Conservation (phyloP, 2,113 vertebrate species). For the Leucopsar rothschildi region DNA sequence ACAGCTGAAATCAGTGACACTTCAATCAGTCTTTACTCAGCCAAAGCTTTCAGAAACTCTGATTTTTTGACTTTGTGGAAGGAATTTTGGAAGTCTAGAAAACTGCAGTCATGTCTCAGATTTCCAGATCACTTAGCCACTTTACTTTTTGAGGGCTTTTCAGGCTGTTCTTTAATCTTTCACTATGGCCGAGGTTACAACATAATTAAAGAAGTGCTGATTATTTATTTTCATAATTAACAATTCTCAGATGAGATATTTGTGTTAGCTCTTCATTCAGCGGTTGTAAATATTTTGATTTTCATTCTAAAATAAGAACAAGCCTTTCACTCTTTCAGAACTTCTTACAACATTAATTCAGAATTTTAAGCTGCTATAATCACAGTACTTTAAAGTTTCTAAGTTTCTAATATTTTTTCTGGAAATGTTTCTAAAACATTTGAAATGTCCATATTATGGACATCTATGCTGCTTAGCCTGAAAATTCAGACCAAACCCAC, state of each 20-base stretch:
- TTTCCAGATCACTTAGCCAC: background rate
- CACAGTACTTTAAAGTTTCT: background rate
- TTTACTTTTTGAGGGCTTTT: background rate
- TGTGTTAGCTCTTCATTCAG: background rate
- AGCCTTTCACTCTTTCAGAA: background rate
- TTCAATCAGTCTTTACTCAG: conserved; percentile 56
- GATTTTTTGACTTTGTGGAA: background rate
- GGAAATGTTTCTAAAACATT: background rate
- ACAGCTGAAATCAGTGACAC: conserved; percentile 62
- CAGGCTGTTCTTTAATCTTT: background rate
- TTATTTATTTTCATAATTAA: background rate
- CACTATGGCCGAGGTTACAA: background rate
- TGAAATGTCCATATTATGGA: background rate
- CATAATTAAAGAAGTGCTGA: background rate
- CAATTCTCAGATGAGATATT: background rate
- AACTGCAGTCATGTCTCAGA: background rate
- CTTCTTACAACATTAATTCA: background rate
- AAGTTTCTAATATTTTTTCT: background rate
- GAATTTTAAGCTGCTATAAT: background rate
- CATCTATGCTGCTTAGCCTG: background rate
- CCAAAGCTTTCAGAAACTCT: background rate
- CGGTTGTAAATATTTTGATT: background rate
- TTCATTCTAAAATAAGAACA: background rate
- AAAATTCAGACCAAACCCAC: background rate
- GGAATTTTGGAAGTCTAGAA: background rate